A percentile compares a stretch with the other conserved stretches of the same genome.
Conservation (phyloP, 2,888 invertebrate genomes). For the Orthonevra nobilis region DNA sequence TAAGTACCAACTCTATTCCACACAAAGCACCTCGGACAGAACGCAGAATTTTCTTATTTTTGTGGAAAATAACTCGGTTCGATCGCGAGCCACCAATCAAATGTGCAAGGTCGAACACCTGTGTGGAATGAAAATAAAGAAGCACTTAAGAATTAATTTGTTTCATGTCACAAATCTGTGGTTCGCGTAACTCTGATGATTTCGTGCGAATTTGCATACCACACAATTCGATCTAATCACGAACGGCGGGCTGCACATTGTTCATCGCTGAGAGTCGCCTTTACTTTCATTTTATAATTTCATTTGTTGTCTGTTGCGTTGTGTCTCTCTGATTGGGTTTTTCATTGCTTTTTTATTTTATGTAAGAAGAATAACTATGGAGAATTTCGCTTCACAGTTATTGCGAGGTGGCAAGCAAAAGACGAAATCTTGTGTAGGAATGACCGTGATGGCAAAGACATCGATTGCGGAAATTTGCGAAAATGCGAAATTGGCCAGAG, state of each 20-base stretch:
- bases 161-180: constrained; percentile 8
- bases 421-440: constrained; percentile 81
- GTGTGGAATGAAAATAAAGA: constrained; percentile 65
- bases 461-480: constrained; percentile 95
- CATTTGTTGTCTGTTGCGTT: constrained; percentile 31
- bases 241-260: constrained; percentile 9
- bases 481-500: constrained; percentile 96
- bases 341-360: constrained; percentile 49
- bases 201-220: constrained; percentile 15
- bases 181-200: not conserved
- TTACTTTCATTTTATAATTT: constrained; percentile 50
- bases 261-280: not conserved
- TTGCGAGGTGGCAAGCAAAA: constrained; percentile 80
- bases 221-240: not conserved
- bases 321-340: constrained; percentile 58
- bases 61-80: no score
- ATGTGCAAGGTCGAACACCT: constrained; percentile 66
- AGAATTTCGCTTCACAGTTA: constrained; percentile 74
- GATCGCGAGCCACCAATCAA: constrained; percentile 16
- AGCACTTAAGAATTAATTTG: not conserved
- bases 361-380: constrained; percentile 66
- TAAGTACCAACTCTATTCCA: constrained; percentile 73
- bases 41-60: constrained; percentile 52
- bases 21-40: constrained; percentile 52
- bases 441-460: constrained; percentile 91